Conservation (phyloP, 2,113 vertebrate species). For the Suricata suricatta region DNA sequence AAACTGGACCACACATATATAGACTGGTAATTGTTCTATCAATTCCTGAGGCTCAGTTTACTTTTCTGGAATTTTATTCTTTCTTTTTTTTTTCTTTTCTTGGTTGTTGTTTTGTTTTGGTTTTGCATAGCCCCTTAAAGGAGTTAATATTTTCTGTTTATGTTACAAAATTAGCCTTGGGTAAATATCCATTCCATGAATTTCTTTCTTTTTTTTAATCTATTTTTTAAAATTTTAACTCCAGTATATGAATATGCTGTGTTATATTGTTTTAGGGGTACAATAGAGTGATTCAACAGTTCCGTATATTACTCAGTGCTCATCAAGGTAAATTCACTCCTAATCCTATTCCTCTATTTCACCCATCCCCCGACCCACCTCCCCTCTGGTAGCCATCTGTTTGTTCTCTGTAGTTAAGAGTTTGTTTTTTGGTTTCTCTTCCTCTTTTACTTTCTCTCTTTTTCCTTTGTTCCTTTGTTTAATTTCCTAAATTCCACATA, state of each 20-base stretch:
- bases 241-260: not conserved
- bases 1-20: not conserved
- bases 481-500: not conserved
- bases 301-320: not conserved
- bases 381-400: not conserved
- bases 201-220: not conserved
- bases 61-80: not conserved
- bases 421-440: not conserved
- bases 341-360: not conserved
- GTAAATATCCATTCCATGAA: not conserved
- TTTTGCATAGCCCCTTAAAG: not conserved
- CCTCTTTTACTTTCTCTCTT: not conserved
- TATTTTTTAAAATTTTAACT: not conserved
- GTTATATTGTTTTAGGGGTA: not conserved
- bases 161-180: not conserved
- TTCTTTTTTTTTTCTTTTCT: not conserved
- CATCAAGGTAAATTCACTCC: not conserved
- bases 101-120: not conserved
- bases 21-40: not conserved
- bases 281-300: not conserved
- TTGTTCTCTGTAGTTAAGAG: not conserved
- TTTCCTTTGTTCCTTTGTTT: not conserved
- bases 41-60: not conserved
- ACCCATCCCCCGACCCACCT: not conserved
- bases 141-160: constrained; percentile 35